These are phyloP conservation scores for Drosophila subsilvestris DNA, from an alignment of 2,888 invertebrate species.

Conservation along the genomic window DNA sequence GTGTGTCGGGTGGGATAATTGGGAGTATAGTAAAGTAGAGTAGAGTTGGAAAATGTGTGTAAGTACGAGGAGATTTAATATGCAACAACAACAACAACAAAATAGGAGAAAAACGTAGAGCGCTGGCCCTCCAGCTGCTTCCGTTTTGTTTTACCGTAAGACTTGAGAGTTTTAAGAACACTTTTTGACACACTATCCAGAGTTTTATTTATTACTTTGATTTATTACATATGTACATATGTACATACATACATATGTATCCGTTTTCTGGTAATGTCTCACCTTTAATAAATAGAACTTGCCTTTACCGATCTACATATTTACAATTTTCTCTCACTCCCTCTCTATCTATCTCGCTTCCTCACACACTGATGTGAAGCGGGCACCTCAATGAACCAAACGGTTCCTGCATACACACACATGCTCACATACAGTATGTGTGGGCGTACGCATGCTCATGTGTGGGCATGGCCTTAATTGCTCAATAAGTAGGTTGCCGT, in stretches of 20 bases:
- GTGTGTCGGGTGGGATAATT: slow-evolving; percentile 25
- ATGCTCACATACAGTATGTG: slow-evolving; percentile 18
- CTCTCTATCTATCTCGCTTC: slow-evolving; percentile 12
- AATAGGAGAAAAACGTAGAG: not conserved
- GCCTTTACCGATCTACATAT: slow-evolving; percentile 23
- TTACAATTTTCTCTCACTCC: slow-evolving; percentile 26
- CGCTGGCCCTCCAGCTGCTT: slow-evolving; percentile 10
- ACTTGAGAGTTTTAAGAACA: not conserved
- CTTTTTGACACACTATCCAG: slow-evolving; percentile 15
- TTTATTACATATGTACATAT: slow-evolving; percentile 6
- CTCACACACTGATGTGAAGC: slow-evolving; percentile 1
- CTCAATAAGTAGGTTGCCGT: slow-evolving; percentile 68
- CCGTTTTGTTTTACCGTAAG: slow-evolving; percentile 11
- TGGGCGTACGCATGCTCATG: slow-evolving; percentile 32
- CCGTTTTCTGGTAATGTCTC: not conserved
- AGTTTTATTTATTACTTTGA: not conserved
- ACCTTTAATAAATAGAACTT: not conserved
- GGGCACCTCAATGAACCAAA: not conserved
- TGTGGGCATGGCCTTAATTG: slow-evolving; percentile 59
- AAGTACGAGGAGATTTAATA: slow-evolving; percentile 1
- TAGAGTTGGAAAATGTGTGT: slow-evolving; percentile 3
- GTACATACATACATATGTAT: slow-evolving; percentile 13
- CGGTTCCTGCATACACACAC: slow-evolving; percentile 5
- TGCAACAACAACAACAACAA: not conserved
- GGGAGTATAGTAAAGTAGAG: slow-evolving; percentile 6